Base-by-base conservation (phyloP, 2,797 vertebrate genomes). In the Sphenodon punctatus region DNA sequence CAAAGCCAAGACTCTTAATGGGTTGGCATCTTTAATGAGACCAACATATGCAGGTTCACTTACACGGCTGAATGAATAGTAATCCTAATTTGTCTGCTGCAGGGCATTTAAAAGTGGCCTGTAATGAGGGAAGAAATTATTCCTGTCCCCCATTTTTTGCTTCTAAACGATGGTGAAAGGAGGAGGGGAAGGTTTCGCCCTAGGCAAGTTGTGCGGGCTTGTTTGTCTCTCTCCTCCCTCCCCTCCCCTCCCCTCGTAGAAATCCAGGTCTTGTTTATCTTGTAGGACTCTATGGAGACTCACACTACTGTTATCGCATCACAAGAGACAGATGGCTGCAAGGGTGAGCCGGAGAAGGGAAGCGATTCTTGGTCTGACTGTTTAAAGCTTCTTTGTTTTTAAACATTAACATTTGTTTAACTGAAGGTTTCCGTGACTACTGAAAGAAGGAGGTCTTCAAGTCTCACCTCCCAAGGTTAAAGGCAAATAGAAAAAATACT, bases 121-220 rank as follows among this genome's bases (percentile, higher is more conserved):
- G 63, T 36, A 30, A 61, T n/a, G n/a, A 68, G 36, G 77, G 12
- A 32, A 59, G 1, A 60, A 49, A n/a, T 16, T 16, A 14, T n/a
- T 49, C 49, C 51, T 27, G 49, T 16, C n/a, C 8, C 9, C 7
- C 27, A 56, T 59, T 3, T 23, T 4, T 11, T 0, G 0, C 10
- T 5, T 19, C 53, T 79, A 2, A 59, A 77, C 80, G 79, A 13
- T 27, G 82, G 65, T 9, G 56, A 42, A 72, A 34, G 9, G 41
- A 85, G 19, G 9, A 43, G 27, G 9, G 12, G n/a, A n/a, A n/a
- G n/a, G n/a, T n/a, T n/a, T n/a, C n/a, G n/a, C n/a, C n/a, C n/a
- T n/a, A n/a, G n/a, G n/a, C n/a, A n/a, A n/a, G n/a, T n/a, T n/a
- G n/a, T n/a, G n/a, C n/a, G n/a, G n/a, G n/a, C n/a, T n/a, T n/a